phyloP scores from a whole-genome alignment of 2,113 vertebrate genomes.

The Suncus etruscus region DNA sequence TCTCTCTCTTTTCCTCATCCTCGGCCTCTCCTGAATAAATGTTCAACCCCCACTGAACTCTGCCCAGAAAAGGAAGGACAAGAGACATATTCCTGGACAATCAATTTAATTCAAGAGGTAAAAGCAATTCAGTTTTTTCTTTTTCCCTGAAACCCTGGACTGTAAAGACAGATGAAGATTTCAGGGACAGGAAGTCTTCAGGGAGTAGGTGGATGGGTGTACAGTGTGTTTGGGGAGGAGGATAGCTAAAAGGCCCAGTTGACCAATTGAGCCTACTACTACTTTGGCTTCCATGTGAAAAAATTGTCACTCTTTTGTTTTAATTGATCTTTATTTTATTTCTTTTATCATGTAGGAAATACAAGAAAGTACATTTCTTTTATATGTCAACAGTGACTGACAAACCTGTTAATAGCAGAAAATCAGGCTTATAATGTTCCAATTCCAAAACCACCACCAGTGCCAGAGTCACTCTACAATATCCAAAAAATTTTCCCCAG shows the following conservation, averaged over 20 bases:
- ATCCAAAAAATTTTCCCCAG: background rate
- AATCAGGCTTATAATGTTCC: no score
- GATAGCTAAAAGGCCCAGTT: background rate
- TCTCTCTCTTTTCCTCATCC: background rate
- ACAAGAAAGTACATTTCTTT: no score
- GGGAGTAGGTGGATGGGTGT: background rate
- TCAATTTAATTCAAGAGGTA: background rate
- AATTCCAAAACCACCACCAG: no score
- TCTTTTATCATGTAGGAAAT: no score
- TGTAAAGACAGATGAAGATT: background rate
- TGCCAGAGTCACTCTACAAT: background rate
- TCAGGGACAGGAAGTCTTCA: background rate
- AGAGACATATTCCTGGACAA: background rate
- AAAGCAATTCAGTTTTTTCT: background rate
- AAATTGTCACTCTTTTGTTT: background rate
- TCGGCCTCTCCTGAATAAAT: background rate
- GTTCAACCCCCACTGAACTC: no score
- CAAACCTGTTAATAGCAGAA: no score
- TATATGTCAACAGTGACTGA: no score
- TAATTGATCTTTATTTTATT: no score
- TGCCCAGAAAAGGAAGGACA: constrained; percentile 8
- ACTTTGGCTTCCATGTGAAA: background rate
- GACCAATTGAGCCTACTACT: no score
- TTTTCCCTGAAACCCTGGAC: background rate
- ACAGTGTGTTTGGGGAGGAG: background rate